Base-by-base conservation (phyloP, 2,113 vertebrate species). In the Tachysurus fulvidraco region DNA sequence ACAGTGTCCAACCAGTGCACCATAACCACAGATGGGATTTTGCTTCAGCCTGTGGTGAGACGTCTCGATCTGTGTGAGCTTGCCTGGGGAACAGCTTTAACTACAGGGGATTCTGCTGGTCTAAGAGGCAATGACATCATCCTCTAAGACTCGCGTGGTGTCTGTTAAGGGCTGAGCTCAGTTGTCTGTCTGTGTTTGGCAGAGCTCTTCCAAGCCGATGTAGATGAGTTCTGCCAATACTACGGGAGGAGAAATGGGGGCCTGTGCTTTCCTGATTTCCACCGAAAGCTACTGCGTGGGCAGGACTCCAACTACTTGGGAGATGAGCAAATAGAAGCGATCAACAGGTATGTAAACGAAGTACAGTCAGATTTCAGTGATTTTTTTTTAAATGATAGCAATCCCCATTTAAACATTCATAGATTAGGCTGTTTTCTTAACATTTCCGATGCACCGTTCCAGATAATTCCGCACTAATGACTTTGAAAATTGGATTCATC, bases 151-250 rank as follows among this genome's bases (percentile, higher is more conserved):
- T 77, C 55, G 82, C 84, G 77, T 82, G 89, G 89, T 86, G 84
- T 88, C 73, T 89, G 54, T 90, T 36, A 87, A 65, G 90, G 86
- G 79, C 52, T 89, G 88, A 94, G 90, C 94, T 78, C 90, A 94
- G 90, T 92, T 94, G 85, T 89, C 23, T 94, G 85, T 93, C 50
- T 95, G 92, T 94, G 85, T 93, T 93, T 95, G 91, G 88, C 94
- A 99, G 98, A 98, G 93, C 96, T 98, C 86, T 97, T 98, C 93
- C 98, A 98, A 95, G 98, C 97, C 46, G 97, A 98, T 90, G 97
- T 97, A 89, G 98, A 99, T 88, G 98, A 99, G 90, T 99, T 99
- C 95, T 99, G 98, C 94, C 98, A 96, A 91, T 97, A 97, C 92
- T 97, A 98, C 89, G 94, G 97, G 89, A 96, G 96, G 93, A 96